These are phyloP conservation scores for Epsilonema sp. DNA, from an alignment of 2,888 invertebrate genomes.

Conservation along the genomic window DNA sequence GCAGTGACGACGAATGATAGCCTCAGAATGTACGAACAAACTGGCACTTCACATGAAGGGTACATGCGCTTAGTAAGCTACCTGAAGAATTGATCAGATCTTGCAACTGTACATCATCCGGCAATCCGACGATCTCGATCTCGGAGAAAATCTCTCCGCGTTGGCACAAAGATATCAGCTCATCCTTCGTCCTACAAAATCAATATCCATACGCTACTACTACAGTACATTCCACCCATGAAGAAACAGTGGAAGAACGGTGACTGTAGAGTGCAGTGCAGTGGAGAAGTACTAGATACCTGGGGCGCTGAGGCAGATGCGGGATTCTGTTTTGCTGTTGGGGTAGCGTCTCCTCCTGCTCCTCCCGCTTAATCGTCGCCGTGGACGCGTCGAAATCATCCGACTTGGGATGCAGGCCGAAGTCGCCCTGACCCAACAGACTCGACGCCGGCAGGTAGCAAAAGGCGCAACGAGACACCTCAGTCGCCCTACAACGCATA, in stretches of 20 bases:
- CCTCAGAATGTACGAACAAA: too few relatives aligned
- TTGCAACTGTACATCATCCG: conserved; percentile 1
- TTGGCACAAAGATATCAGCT: not conserved
- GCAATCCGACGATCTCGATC: conserved; percentile 4
- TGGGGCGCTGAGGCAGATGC: too few relatives aligned
- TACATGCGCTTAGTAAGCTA: not conserved
- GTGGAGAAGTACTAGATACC: too few relatives aligned
- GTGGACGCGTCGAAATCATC: not conserved
- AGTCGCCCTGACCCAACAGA: not conserved
- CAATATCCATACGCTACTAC: too few relatives aligned
- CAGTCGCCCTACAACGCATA: too few relatives aligned
- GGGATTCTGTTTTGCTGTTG: not conserved
- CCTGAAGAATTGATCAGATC: not conserved
- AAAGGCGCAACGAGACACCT: conserved; percentile 2
- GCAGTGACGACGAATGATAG: too few relatives aligned
- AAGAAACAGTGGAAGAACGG: too few relatives aligned
- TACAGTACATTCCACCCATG: too few relatives aligned
- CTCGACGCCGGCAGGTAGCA: conserved; percentile 2
- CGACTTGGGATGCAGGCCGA: not conserved
- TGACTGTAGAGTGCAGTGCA: too few relatives aligned
- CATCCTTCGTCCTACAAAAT: not conserved
- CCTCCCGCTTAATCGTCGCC: not conserved
- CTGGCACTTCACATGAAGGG: too few relatives aligned
- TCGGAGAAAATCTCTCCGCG: conserved; percentile 1
- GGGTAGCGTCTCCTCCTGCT: not conserved